Base-by-base conservation (phyloP, 1,140 invertebrate genomes). In the Meloidogyne floridensis region DNA sequence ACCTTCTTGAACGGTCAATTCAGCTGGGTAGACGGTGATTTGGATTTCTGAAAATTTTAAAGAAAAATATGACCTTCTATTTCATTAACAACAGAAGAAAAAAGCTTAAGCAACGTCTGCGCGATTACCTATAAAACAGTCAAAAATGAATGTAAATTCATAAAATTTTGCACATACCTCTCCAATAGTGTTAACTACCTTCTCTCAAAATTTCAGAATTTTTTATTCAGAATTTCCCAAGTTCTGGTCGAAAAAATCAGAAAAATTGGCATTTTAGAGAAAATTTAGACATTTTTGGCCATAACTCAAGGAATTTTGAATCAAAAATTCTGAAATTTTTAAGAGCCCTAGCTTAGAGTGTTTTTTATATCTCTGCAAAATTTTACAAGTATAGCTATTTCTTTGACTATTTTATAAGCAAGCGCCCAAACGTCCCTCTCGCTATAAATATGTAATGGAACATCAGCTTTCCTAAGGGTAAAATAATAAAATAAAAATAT, bases 11-110 rank as follows among this genome's bases (percentile, higher is more conserved):
- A 88, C 86, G 43, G 77, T 82, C 42, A 85, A 72, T 76, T 90
- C 87, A 42, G 86, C 81, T n/a, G 88, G 88, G 76, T 89, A 90
- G 43, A 89, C 86, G n/a, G 87, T 89, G 79, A 89, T 90, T 73
- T 89, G 89, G 9, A 89, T 80, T 56, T 89, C 88, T 78, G 53
- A 72, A 85, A 71, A 6, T n/a, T 69, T 72, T n/a, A 32, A 32
- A 32, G 32, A 32, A 32, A 32, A 32, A 32, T 32, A 2, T 32
- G 1, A 32, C 32, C 32, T 32, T 32, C 20, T 20, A 20, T 20
- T 32, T 32, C 32, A 2, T 32, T 32, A 32, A 32, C 2, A 32
- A 32, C 1, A 2, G 32, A 32, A 32, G 32, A 32, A 32, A 32
- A 1, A 32, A 32, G 32, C 32, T 32, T 32, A 32, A 32, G 32